Percentiles rank a stretch among this genome's conserved stretches.
Conservation (phyloP, 1,140 invertebrate species). For the Scaptomyza montana region DNA sequence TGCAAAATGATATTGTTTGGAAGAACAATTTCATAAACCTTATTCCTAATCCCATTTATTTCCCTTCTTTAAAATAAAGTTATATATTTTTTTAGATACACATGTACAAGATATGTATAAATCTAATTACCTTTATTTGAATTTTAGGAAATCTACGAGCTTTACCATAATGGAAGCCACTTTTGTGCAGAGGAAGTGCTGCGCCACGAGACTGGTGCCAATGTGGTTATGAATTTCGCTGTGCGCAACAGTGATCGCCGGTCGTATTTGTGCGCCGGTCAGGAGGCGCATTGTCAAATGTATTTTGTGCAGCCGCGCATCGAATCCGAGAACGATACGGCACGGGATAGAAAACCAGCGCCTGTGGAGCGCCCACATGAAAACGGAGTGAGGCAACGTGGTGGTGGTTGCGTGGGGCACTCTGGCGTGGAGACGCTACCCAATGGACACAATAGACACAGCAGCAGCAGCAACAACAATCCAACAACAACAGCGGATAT, state of each 20-base stretch:
- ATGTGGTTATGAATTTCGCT: slow-evolving; percentile 96
- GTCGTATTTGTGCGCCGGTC: slow-evolving; percentile 93
- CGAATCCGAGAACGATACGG: slow-evolving; percentile 81
- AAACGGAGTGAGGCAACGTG: slow-evolving; percentile 71
- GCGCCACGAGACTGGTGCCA: slow-evolving; percentile 93
- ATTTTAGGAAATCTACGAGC: slow-evolving; percentile 94
- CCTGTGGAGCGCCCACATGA: slow-evolving; percentile 66
- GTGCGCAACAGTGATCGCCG: slow-evolving; percentile 88
- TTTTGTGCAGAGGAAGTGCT: slow-evolving; percentile 94
- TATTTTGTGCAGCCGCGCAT: slow-evolving; percentile 92
- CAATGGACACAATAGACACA: slow-evolving; percentile 54
- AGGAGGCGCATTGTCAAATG: slow-evolving; percentile 95
- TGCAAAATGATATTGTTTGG: too few species aligned
- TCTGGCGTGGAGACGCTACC: slow-evolving; percentile 71
- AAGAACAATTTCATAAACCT: too few species aligned
- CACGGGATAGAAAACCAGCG: slow-evolving; percentile 47
- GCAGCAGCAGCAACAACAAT: slow-evolving; percentile 6
- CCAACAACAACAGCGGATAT: slow-evolving; percentile 81
- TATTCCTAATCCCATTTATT: too few species aligned
- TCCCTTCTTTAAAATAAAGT: too few species aligned
- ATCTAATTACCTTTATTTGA: too few species aligned
- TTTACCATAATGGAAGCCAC: slow-evolving; percentile 91
- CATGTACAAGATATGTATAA: too few species aligned
- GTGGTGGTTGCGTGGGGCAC: slow-evolving; percentile 10
- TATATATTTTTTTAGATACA: too few species aligned